phyloP scores from a whole-genome alignment of 2,888 invertebrate genomes.

The Pyrgus malvae region DNA sequence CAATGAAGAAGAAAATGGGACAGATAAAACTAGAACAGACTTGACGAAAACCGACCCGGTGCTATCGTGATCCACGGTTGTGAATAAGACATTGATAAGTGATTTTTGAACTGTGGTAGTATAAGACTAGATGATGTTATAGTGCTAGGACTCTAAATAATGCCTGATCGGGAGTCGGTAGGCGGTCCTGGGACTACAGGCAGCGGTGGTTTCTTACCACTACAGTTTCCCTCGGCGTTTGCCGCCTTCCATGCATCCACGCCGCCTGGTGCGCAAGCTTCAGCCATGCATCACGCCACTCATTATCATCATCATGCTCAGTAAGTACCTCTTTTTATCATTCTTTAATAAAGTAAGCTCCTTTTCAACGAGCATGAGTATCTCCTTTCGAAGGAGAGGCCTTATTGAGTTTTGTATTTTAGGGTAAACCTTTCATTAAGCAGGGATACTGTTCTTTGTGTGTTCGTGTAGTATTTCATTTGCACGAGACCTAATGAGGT shows the following conservation, averaged over 20 bases:
- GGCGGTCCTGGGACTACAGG: conserved; percentile 81
- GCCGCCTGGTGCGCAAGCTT: conserved; percentile 81
- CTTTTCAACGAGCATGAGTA: too few relatives aligned
- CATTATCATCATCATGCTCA: conserved; percentile 78
- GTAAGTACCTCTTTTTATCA: conserved; percentile 51
- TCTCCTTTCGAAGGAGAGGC: too few relatives aligned
- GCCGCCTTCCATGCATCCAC: conserved; percentile 84
- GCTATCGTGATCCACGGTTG: conserved; percentile 31
- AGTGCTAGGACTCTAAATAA: conserved; percentile 64
- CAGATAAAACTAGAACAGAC: conserved; percentile 65
- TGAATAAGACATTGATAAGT: conserved; percentile 29
- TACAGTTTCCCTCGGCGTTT: conserved; percentile 81
- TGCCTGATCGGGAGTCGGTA: conserved; percentile 80
- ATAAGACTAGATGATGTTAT: conserved; percentile 51
- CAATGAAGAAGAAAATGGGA: conserved; percentile 53
- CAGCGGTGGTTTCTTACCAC: conserved; percentile 80
- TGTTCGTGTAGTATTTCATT: too few relatives aligned
- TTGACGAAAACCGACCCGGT: conserved; percentile 49
- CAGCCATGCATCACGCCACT: conserved; percentile 82
- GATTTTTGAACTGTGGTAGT: conserved; percentile 34
- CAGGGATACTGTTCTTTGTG: too few relatives aligned
- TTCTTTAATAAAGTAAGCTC: too few relatives aligned
- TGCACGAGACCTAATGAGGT: too few relatives aligned
- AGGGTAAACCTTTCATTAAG: too few relatives aligned
- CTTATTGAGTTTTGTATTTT: too few relatives aligned